Evolutionary conservation across 2,797 vertebrate species (phyloP).

Genomic region (Anisognathus igniventris): DNA sequence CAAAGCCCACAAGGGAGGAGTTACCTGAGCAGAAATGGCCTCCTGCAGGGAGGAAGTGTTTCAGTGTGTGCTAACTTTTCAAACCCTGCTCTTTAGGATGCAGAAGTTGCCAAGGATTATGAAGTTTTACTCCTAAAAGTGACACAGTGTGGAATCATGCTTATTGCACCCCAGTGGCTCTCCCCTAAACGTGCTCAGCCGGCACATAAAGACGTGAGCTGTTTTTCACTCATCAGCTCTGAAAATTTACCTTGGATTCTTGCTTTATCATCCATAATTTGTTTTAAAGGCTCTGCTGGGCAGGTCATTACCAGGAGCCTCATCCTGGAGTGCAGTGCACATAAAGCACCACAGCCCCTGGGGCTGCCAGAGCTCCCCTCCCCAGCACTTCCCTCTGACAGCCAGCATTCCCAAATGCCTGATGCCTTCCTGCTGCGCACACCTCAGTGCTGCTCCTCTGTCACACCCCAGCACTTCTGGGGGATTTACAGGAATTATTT

Average conservation of each 20-base stretch:
- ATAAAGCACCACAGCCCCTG: fast-evolving
- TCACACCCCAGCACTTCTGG: neutral
- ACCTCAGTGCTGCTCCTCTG: neutral
- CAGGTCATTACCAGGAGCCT: neutral
- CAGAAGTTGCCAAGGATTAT: conserved; percentile 1
- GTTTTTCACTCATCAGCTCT: conserved; percentile 13
- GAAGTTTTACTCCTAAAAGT: conserved; percentile 36
- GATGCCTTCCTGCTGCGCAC: neutral
- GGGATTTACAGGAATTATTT: neutral
- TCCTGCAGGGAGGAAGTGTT: neutral
- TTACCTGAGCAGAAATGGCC: neutral
- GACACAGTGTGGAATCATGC: neutral
- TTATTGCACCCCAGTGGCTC: neutral
- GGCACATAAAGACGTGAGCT: neutral
- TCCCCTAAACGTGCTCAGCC: neutral
- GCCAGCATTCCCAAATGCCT: neutral
- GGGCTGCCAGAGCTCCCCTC: neutral
- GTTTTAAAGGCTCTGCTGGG: neutral
- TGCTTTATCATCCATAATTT: conserved; percentile 8
- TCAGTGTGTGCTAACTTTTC: neutral
- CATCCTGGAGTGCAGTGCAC: fast-evolving
- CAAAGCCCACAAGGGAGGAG: neutral
- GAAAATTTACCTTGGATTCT: conserved; percentile 33
- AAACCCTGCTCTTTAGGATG: neutral
- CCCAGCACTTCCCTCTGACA: neutral